Evolutionary conservation across 2,113 vertebrate species (phyloP), one percentile per base, ranked within the genome.

Genomic region (Erinaceus europaeus): DNA sequence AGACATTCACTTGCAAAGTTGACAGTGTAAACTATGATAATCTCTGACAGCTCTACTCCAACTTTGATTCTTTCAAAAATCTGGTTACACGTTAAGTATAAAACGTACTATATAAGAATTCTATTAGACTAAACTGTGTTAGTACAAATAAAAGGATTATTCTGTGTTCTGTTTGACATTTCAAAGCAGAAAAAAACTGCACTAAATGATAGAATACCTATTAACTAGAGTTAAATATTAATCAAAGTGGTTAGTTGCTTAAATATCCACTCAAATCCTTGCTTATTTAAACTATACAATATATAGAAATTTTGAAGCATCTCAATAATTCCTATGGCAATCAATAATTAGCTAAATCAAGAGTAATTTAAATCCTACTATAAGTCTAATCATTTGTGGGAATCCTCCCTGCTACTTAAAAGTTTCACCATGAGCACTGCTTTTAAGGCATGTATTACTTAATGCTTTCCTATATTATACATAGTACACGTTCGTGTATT

Each of bases 341-440:
- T 83, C 42, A 52, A n/a, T 93, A 83, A 78, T 38, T 88, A 52
- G 38, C 62, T 86, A 82, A 84, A 38, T 29, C 52, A 80, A 17
- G 65, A 67, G 42, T 65, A 38, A 77, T 61, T 82, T 74, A 74
- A 85, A 71, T 71, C 14, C 29, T 61, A 68, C 61, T 23, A 32
- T 42, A n/a, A 91, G 46, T 48, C 62, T 59, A 76, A 83, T 84
- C 53, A 42, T 91, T 76, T 91, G 21, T 46, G 12, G 11, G 83
- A 80, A 69, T 90, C 21, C 6, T 52, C 36, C 34, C 29, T 80
- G 67, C 55, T 34, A 78, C n/a, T 48, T 83, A 83, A 68, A 91
- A n/a, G 18, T 27, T 84, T 77, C 17, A 83, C 44, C 29, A n/a
- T 50, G 13, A 74, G 10, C 27, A 65, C 7, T 34, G 9, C 48